These are phyloP conservation scores for Scolanthus callimorphus DNA, from an alignment of 92 coral and sea anemone genomes.

Conservation along the genomic window DNA sequence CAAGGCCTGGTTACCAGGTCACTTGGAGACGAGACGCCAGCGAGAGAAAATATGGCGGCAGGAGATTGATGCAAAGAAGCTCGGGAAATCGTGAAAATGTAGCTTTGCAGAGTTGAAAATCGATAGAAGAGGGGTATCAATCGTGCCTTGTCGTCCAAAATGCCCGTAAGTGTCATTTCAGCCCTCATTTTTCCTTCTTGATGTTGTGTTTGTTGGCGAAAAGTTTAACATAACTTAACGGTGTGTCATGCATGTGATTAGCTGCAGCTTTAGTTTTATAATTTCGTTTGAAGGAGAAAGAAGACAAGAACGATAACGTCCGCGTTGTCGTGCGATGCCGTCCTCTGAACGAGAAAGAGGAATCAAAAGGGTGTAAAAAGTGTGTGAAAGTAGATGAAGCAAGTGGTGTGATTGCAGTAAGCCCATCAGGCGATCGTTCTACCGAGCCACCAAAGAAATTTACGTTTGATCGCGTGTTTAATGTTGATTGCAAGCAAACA, in stretches of 20 bases:
- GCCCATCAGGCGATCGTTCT: conserved; percentile 57
- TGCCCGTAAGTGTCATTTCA: conserved; percentile 27
- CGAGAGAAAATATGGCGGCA: conserved; percentile 19
- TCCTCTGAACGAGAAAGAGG: conserved; percentile 94
- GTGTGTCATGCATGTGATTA: too few species aligned
- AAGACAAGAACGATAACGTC: conserved; percentile 81
- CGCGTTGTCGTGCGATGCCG: conserved; percentile 99
- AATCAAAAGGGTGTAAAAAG: conserved; percentile 58
- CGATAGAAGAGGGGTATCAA: not conserved
- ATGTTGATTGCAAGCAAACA: conserved; percentile 81
- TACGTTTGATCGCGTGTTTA: conserved; percentile 96
- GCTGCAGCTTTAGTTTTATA: too few species aligned
- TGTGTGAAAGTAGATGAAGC: conserved; percentile 89
- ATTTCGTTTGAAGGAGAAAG: conserved; percentile 43
- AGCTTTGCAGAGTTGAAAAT: not conserved
- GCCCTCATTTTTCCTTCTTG: not conserved
- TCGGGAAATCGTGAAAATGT: not conserved
- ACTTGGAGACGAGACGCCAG: conserved; percentile 40
- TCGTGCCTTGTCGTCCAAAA: not conserved
- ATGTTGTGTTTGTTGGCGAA: not conserved
- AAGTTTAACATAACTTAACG: not conserved
- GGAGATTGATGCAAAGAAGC: not conserved
- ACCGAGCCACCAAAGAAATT: conserved; percentile 88
- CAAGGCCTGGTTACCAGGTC: conserved; percentile 21
- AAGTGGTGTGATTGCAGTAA: conserved; percentile 78